Conservation (phyloP, 2,888 invertebrate species). For the Flexamia atlantica region DNA sequence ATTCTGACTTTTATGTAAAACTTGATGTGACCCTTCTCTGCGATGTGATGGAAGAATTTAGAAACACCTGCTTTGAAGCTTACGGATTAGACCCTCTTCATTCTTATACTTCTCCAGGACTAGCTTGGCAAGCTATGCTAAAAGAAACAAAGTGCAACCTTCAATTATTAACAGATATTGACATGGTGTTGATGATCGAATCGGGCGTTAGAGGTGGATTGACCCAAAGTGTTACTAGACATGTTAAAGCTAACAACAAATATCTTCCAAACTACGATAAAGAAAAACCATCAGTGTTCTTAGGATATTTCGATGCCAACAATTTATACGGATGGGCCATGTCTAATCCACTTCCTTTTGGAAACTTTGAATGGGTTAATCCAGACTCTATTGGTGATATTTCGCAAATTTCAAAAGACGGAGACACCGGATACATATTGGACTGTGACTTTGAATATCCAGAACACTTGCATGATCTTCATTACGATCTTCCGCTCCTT, state of each 20-base stretch:
- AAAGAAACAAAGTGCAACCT: conserved; percentile 61
- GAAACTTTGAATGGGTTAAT: conserved; percentile 61
- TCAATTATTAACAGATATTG: conserved; percentile 63
- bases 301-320: conserved; percentile 61
- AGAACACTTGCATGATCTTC: conserved; percentile 49
- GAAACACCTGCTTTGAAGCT: conserved; percentile 43
- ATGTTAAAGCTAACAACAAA: conserved; percentile 61
- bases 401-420: conserved; percentile 32
- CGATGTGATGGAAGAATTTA: conserved; percentile 65
- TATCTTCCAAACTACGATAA: conserved; percentile 59
- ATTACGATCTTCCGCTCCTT: conserved; percentile 54
- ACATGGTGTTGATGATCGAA: conserved; percentile 65
- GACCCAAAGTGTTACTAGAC: conserved; percentile 48
- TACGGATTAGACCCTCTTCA: conserved; percentile 62
- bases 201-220: conserved; percentile 63
- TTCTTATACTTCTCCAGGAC: conserved; percentile 62
- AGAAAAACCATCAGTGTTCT: conserved; percentile 15
- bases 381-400: conserved; percentile 43
- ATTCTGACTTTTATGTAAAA: conserved; percentile 67
- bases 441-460: conserved; percentile 64
- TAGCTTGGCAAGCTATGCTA: conserved; percentile 61
- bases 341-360: conserved; percentile 33
- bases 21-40: conserved; percentile 60
- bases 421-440: conserved; percentile 60
- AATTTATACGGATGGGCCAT: conserved; percentile 63